Conservation (phyloP, 2,113 vertebrate species). For the Leucopternis melanops region DNA sequence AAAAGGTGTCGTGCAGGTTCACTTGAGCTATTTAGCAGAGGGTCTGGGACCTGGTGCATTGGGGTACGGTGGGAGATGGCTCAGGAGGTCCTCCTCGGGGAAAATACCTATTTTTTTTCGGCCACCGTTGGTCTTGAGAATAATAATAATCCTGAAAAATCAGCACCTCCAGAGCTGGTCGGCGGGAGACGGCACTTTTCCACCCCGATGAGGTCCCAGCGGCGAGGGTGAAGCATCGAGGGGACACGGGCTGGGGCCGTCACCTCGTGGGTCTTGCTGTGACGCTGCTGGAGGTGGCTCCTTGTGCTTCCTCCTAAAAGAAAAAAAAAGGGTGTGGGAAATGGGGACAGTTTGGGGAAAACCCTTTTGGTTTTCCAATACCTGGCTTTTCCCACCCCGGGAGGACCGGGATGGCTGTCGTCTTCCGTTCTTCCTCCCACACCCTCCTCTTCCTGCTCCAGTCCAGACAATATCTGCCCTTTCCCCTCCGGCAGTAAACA, state of each 20-base stretch:
- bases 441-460: not conserved
- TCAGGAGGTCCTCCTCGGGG: not conserved
- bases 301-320: not conserved
- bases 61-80: not conserved
- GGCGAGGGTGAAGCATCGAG: not conserved
- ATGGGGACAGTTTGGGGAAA: not conserved
- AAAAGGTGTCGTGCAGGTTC: not conserved
- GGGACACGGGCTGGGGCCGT: not conserved
- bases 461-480: not conserved
- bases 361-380: not conserved
- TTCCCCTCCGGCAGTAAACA: not conserved
- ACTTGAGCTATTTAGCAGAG: not conserved
- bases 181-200: not conserved
- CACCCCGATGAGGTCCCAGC: not conserved
- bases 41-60: not conserved
- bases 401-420: not conserved
- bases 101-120: not conserved
- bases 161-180: not conserved
- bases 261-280: not conserved
- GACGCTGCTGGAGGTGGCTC: not conserved
- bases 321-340: not conserved
- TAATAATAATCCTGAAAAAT: not conserved
- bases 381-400: not conserved
- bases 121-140: not conserved
- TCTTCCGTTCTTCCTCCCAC: not conserved